Percentiles rank a stretch among this genome's conserved stretches.
Conservation (phyloP, 2,888 invertebrate species). For the Dascillus cervinus region DNA sequence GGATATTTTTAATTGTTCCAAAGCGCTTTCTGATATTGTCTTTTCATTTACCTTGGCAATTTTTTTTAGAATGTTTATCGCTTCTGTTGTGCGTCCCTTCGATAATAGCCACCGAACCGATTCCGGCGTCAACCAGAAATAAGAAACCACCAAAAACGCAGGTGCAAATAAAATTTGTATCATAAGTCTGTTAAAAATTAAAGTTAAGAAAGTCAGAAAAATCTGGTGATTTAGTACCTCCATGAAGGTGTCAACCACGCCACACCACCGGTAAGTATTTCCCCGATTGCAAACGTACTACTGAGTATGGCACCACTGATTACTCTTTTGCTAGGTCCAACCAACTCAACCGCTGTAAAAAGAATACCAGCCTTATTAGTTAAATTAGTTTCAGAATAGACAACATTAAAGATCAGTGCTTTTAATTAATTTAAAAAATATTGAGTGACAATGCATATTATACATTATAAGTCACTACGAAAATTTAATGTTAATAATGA, state of each 20-base stretch:
- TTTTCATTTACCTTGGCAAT: constrained; percentile 54
- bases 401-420: too few species aligned
- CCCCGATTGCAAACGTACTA: constrained; percentile 63
- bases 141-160: constrained; percentile 57
- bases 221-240: constrained; percentile 47
- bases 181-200: constrained; percentile 30
- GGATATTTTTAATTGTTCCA: constrained; percentile 24
- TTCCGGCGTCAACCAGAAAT: constrained; percentile 63
- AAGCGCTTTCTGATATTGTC: constrained; percentile 24
- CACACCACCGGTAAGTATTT: constrained; percentile 56
- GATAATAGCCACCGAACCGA: constrained; percentile 69
- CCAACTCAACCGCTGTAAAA: constrained; percentile 61
- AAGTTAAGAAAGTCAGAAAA: too few species aligned
- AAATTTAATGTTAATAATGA: background rate
- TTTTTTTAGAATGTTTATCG: constrained; percentile 49
- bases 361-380: constrained; percentile 1
- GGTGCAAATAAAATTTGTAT: constrained; percentile 54
- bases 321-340: constrained; percentile 65
- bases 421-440: too few species aligned
- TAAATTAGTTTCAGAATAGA: constrained; percentile 2
- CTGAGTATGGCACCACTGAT: constrained; percentile 64
- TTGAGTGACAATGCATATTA: too few species aligned
- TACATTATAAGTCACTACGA: too few species aligned
- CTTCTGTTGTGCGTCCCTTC: constrained; percentile 48
- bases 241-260: constrained; percentile 63